phyloP scores from a whole-genome alignment of 2,797 vertebrate species.

The Pyrocephalus nanus region DNA sequence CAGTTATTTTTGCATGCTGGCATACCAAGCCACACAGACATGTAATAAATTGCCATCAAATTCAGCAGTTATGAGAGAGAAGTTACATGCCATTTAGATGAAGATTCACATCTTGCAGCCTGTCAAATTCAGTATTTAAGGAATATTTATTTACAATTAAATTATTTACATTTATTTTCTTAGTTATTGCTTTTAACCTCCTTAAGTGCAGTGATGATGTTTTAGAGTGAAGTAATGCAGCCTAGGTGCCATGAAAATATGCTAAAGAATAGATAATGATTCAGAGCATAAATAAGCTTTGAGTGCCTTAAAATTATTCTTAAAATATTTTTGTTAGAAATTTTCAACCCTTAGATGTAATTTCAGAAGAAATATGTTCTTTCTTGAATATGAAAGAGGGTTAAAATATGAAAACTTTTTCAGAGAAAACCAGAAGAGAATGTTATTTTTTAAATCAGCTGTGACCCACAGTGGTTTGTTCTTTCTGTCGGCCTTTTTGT shows the following conservation, averaged over 20 bases:
- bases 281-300: not conserved
- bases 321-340: not conserved
- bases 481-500: not conserved
- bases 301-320: not conserved
- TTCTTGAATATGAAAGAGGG: not conserved
- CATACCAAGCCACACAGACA: not conserved
- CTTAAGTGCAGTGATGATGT: not conserved
- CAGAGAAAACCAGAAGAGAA: not conserved
- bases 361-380: not conserved
- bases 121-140: not conserved
- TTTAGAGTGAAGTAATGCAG: not conserved
- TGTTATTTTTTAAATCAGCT: constrained; percentile 12
- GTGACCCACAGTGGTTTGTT: constrained; percentile 1
- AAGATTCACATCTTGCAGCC: not conserved
- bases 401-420: not conserved
- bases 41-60: not conserved
- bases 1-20: not conserved
- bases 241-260: not conserved
- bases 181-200: not conserved
- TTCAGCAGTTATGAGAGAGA: not conserved
- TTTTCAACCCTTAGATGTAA: not conserved
- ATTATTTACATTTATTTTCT: not conserved
- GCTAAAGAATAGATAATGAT: not conserved
- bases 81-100: not conserved
- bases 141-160: not conserved